Percentiles rank a stretch among this genome's conserved stretches.
Evolutionary conservation across 2,113 vertebrate genomes (phyloP).

Genomic region (Atractosteus spatula): DNA sequence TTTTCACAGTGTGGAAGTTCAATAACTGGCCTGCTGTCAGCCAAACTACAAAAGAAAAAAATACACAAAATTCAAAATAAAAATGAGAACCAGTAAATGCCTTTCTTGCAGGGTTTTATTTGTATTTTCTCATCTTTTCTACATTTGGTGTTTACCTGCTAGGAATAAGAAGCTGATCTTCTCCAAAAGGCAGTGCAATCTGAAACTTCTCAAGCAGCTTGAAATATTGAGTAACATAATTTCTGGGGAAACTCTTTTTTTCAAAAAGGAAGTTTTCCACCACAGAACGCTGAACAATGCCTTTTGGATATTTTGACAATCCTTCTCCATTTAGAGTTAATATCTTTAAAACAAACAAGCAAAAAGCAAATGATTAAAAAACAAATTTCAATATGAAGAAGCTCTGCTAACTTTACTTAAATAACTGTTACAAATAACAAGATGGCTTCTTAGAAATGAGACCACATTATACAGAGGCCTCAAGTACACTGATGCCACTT

Average conservation of each 20-base stretch:
- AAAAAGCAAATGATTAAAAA: not conserved
- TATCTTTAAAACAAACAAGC: slow-evolving; percentile 56
- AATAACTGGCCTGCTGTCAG: slow-evolving; percentile 83
- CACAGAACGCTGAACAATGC: slow-evolving; percentile 77
- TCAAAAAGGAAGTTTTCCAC: slow-evolving; percentile 82
- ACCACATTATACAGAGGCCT: too few species aligned
- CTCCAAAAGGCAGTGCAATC: slow-evolving; percentile 85
- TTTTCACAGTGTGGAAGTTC: slow-evolving; percentile 93
- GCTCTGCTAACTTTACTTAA: too few species aligned
- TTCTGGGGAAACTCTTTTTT: slow-evolving; percentile 80
- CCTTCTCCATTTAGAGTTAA: slow-evolving; percentile 72
- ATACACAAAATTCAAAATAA: too few species aligned
- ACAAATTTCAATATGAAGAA: not conserved
- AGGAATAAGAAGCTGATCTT: slow-evolving; percentile 85
- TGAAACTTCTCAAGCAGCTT: slow-evolving; percentile 94
- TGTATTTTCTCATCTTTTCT: not conserved
- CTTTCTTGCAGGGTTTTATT: not conserved
- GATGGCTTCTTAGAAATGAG: too few species aligned
- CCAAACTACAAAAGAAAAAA: slow-evolving; percentile 65
- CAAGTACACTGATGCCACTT: too few species aligned
- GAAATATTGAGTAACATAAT: slow-evolving; percentile 81
- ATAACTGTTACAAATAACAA: too few species aligned
- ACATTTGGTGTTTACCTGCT: slow-evolving; percentile 72
- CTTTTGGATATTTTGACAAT: slow-evolving; percentile 71
- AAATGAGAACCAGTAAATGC: slow-evolving; percentile 8